phyloP scores from a whole-genome alignment of 1,140 invertebrate species.

The Macrocentrus cingulum region DNA sequence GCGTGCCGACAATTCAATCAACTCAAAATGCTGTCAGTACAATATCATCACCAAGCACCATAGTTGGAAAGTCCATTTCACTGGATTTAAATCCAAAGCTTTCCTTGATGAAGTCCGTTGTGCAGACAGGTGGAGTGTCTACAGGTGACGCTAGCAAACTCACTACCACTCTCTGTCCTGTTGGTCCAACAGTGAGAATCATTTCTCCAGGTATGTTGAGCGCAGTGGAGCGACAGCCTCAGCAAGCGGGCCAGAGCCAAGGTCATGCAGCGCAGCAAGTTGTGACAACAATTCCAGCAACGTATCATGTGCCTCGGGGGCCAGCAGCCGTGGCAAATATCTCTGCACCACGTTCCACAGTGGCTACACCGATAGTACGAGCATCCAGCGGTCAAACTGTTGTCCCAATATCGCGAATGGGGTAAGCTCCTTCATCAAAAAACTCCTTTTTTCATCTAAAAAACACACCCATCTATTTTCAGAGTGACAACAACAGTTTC shows the following conservation, averaged over 20 bases:
- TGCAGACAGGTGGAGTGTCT: slow-evolving; percentile 41
- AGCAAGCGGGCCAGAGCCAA: slow-evolving; percentile 38
- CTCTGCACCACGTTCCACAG: slow-evolving; percentile 55
- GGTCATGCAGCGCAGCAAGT: slow-evolving; percentile 43
- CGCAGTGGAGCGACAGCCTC: slow-evolving; percentile 49
- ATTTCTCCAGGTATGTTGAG: slow-evolving; percentile 51
- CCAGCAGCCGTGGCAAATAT: slow-evolving; percentile 62
- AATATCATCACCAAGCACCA: slow-evolving; percentile 36
- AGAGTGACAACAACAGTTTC: slow-evolving; percentile 44
- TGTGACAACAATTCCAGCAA: slow-evolving; percentile 49
- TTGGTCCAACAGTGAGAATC: slow-evolving; percentile 52
- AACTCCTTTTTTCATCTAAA: too few relatives aligned
- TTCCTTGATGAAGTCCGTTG: slow-evolving; percentile 47
- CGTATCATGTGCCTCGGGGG: slow-evolving; percentile 56
- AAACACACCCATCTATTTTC: slow-evolving; percentile 19
- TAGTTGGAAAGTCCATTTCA: slow-evolving; percentile 53
- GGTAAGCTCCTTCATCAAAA: slow-evolving; percentile 33
- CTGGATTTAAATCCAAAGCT: slow-evolving; percentile 53
- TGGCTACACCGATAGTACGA: slow-evolving; percentile 58
- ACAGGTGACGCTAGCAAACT: slow-evolving; percentile 50
- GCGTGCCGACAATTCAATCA: slow-evolving; percentile 47
- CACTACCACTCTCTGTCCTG: slow-evolving; percentile 51
- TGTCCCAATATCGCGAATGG: slow-evolving; percentile 41
- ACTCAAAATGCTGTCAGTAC: slow-evolving; percentile 41
- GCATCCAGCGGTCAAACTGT: slow-evolving; percentile 44